Evolutionary conservation across 2,113 vertebrate genomes (phyloP), one percentile per base, ranked within the genome.

Genomic region (Oryzias woworae): DNA sequence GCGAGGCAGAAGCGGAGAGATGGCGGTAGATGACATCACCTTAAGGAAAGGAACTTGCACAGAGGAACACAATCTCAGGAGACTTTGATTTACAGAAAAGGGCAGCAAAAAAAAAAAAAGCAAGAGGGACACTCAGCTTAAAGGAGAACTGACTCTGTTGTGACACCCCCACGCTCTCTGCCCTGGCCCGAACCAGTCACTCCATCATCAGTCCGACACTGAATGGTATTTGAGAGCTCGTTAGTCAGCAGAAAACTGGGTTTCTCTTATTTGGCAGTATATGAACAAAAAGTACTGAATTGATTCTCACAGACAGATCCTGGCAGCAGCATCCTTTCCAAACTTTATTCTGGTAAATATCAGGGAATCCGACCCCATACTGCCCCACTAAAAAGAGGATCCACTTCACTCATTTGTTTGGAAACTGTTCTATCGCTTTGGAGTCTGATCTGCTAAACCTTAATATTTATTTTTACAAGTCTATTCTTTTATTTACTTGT

Each of bases 21-120:
- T 98, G 86, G 94, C 92, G 1, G 89, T 99, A 83, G 97, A 98
- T 50, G 95, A 98, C 61, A 92, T 99, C 75, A 92, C 89, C 84
- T 84, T 99, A 85, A 94, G 79, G 71, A 95, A 83, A 90, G 96
- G 95, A 77, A 89, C 65, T 69, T 99, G 97, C 91, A 86, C 92
- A 26, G 94, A 95, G 75, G 92, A 93, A 58, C 92, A 85, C 82
- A 88, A 87, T 87, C 78, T 80, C 71, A 87, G 86, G 69, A 85
- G 73, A 82, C 85, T 91, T 66, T 93, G 85, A 90, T 78, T 70
- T 65, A 67, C 73, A 46, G 44, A 72, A 55, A 63, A n/a, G 61
- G 71, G 64, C 66, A 55, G 56, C 50, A 67, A 64, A 41, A 26
- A 53, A 67, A 71, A 51, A 44, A 22, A 50, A 65, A 69, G 58